Percentiles rank a stretch among this genome's conserved stretches.
These are phyloP conservation scores for Brachionus paranguensis DNA, from an alignment of 1,140 invertebrate species.

Conservation along the genomic window DNA sequence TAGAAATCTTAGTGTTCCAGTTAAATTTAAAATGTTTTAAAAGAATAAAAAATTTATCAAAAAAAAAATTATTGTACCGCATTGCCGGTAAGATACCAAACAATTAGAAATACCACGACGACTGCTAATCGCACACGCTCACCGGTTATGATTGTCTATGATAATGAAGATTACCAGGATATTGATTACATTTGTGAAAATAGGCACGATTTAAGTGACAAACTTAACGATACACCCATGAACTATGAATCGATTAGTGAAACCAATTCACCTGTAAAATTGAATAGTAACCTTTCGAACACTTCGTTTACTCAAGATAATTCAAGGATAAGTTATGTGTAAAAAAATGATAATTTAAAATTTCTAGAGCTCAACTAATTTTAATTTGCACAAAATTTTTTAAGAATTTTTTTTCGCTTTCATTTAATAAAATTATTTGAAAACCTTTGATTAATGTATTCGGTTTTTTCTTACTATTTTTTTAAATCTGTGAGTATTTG, in stretches of 20 bases:
- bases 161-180: conserved; percentile 19
- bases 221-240: not conserved
- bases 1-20: too few species aligned
- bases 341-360: not conserved
- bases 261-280: not conserved
- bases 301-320: not conserved
- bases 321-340: conserved; percentile 32
- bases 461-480: not conserved
- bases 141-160: conserved; percentile 26
- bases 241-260: conserved; percentile 18
- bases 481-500: not conserved
- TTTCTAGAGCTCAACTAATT: not conserved
- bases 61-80: too few species aligned
- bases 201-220: not conserved
- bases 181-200: not conserved
- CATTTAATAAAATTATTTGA: not conserved
- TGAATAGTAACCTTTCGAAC: not conserved
- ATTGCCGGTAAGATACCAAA: too few species aligned
- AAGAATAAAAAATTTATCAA: too few species aligned
- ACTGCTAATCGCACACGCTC: not conserved
- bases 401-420: not conserved
- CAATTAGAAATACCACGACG: too few species aligned
- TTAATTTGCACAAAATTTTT: not conserved
- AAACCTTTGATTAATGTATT: not conserved
- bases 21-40: too few species aligned